Base-by-base conservation (phyloP, 2,888 invertebrate species). In the Hedychridium roseum region DNA sequence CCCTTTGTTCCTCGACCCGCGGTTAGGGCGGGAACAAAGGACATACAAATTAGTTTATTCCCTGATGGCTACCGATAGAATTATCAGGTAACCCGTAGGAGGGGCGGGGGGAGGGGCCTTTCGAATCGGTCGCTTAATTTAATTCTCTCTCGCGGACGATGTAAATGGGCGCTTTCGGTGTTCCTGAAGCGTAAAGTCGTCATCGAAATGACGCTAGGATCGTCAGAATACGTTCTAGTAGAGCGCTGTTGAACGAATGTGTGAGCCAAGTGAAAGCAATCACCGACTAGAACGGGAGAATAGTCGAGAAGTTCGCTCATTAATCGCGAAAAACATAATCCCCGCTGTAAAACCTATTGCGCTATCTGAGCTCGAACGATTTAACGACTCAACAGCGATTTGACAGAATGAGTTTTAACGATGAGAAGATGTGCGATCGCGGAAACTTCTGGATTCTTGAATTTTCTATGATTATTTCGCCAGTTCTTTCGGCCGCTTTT, bases 11-110 rank as follows among this genome's bases (percentile, higher is more conserved):
- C 50, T n/a, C 36, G 47, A 37, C 31, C n/a, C 34, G 32, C 36
- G 31, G 43, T 34, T 40, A 41, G 35, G 47, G 31, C 47, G 39
- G 23, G 48, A 41, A 50, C 59, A 52, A 59, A 55, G 54, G 46
- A 43, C 21, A 34, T 23, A 23, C 44, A 60, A 67, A 68, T 68
- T 64, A 59, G 64, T 64, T 68, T 62, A 64, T 59, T 59, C 58
- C 49, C 55, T 40, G 58, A 59, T 60, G 59, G 54, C 48, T 43
- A 32, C 45, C 59, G 61, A 67, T 67, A 40, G 51, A 64, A 65
- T 67, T 60, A 62, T 62, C 60, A 53, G 57, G 50, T 51, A 54
- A 54, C 54, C 42, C 43, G 31, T n/a, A n/a, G n/a, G n/a, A n/a
- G n/a, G n/a, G n/a, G n/a, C n/a, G 26, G 37, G 34, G 26, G 48